These are phyloP conservation scores for Danio albolineatus DNA, from an alignment of 2,797 vertebrate species.

Conservation along the genomic window DNA sequence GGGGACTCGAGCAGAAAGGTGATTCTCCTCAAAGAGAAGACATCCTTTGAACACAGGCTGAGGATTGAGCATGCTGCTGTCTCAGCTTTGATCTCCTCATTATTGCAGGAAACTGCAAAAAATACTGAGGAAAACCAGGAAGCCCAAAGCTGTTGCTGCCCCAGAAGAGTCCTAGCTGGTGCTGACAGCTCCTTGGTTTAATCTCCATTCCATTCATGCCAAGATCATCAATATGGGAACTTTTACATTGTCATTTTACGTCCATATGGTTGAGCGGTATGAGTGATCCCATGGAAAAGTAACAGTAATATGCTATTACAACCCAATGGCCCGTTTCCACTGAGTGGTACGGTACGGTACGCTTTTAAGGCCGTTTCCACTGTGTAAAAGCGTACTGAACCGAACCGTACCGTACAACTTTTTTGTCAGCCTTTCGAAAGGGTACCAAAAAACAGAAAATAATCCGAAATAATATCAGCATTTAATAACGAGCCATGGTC, in stretches of 20 bases:
- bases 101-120: conserved; percentile 45
- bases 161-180: background rate
- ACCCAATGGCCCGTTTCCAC: too few relatives aligned
- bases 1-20: conserved; percentile 42
- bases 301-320: background rate
- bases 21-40: conserved; percentile 35
- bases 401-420: too few relatives aligned
- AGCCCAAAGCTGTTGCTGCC: conserved; percentile 8
- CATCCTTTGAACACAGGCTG: conserved; percentile 45
- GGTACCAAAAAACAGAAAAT: too few relatives aligned
- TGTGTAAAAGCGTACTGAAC: too few relatives aligned
- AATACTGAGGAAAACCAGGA: conserved; percentile 15
- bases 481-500: too few relatives aligned
- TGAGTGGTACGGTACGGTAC: too few relatives aligned
- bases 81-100: conserved; percentile 52
- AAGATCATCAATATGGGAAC: background rate
- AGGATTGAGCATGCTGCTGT: conserved; percentile 19
- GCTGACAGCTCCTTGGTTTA: background rate
- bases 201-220: background rate
- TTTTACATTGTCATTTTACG: background rate
- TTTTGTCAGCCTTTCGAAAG: too few relatives aligned
- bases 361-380: too few relatives aligned
- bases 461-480: too few relatives aligned
- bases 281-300: background rate
- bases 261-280: background rate